Evolutionary conservation across 2,888 invertebrate species (phyloP), one percentile per base, ranked within the genome.

Genomic region (Ochropleura plecta): DNA sequence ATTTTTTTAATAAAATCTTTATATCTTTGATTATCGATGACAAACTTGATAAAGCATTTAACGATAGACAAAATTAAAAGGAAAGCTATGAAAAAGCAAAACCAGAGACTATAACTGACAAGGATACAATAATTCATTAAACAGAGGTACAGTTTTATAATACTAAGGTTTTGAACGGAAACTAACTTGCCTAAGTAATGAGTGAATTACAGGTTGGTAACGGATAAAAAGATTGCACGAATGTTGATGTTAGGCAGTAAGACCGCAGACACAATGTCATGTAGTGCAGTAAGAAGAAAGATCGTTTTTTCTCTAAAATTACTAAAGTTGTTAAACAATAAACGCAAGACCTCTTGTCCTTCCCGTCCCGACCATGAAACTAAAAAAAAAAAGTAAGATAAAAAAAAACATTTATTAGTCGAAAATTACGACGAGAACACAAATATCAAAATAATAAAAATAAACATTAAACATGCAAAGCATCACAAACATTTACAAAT

Each of bases 191-290:
- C 5, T 44, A 55, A 10, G 5, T 55, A 42, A 16, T 40, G 46
- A 53, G 44, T 18, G 7, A 66, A 8, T 49, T 48, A 48, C 7
- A 30, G 3, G n/a, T n/a, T n/a, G n/a, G 18, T 51, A 55, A 53
- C 49, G 8, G 16, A 64, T 12, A 53, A 60, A 69, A 42, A 4
- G 9, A n/a, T 9, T 16, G 9, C 2, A 7, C 44, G 2, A n/a
- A 30, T 68, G 63, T 68, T 55, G 18, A 30, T 70, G 60, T 20
- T 18, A 59, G 70, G 57, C 5, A 5, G 20, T 67, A 70, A 72
- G 63, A 46, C 20, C 18, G 69, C 10, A 16, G 10, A 44, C 69
- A 75, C 40, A 72, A 0, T 55, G 49, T 8, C 10, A 0, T 3
- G 5, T 48, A 20, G 7, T 14, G 30, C 8, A 30, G 16, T 8